phyloP scores from a whole-genome alignment of 2,113 vertebrate genomes.

The Talpa occidentalis region DNA sequence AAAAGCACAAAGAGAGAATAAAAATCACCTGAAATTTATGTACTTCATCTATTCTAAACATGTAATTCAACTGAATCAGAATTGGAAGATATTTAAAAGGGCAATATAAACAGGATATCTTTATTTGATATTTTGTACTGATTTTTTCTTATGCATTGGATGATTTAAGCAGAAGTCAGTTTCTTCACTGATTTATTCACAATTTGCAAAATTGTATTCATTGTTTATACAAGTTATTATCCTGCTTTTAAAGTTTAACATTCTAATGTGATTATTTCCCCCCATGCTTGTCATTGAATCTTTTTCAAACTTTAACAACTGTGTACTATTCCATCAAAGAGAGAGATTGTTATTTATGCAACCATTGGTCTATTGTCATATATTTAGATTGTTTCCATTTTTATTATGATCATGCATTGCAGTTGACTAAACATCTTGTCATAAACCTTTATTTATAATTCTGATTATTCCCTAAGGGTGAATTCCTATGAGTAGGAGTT shows the following conservation, averaged over 20 bases:
- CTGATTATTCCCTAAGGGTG: slow-evolving; percentile 42
- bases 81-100: not conserved
- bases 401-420: not conserved
- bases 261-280: slow-evolving; percentile 45
- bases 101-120: not conserved
- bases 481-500: slow-evolving; percentile 30
- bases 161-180: not conserved
- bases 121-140: not conserved
- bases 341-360: slow-evolving; percentile 4
- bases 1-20: not conserved
- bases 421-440: slow-evolving; percentile 18
- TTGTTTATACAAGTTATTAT: not conserved
- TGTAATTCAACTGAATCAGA: slow-evolving; percentile 27
- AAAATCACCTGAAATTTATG: not conserved
- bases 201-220: slow-evolving; percentile 8
- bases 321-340: not conserved
- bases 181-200: slow-evolving; percentile 10
- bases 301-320: not conserved
- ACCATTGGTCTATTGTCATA: not conserved
- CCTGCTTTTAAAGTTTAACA: slow-evolving; percentile 28
- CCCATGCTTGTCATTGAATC: not conserved
- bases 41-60: not conserved
- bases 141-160: not conserved
- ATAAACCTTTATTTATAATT: slow-evolving; percentile 51
- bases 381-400: slow-evolving; percentile 48